Evolutionary conservation across 1,140 invertebrate species (phyloP).

Genomic region (Notospermus geniculatus): DNA sequence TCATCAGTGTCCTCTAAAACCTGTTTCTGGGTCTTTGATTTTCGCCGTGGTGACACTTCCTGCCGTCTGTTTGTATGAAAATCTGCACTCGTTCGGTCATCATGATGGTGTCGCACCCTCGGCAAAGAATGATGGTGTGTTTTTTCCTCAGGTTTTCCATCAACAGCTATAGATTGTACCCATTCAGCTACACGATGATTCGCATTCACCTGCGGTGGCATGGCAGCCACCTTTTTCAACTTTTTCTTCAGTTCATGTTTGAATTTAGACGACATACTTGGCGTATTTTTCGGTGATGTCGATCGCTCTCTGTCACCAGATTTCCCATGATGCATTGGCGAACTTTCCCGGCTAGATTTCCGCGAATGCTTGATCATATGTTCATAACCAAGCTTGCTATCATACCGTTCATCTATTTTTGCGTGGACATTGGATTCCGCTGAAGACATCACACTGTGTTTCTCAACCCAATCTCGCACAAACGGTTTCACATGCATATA

Average conservation of each 20-base stretch:
- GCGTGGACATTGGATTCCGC: background rate
- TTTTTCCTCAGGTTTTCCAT: conserved; percentile 15
- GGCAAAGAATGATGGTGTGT: conserved; percentile 4
- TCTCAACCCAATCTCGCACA: conserved; percentile 48
- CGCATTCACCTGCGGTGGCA: conserved; percentile 1
- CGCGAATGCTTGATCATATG: background rate
- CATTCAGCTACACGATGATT: conserved; percentile 40
- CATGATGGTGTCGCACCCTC: conserved; percentile 5
- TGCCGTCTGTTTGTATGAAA: background rate
- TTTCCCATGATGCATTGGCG: conserved; percentile 8
- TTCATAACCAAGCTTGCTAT: conserved; percentile 5
- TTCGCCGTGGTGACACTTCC: conserved; percentile 4
- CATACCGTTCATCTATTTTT: background rate
- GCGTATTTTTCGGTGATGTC: conserved; percentile 2
- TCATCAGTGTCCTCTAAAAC: too few relatives aligned
- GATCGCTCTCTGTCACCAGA: background rate
- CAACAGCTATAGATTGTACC: conserved; percentile 42
- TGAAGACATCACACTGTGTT: conserved; percentile 27
- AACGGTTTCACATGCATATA: conserved; percentile 37
- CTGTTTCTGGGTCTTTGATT: background rate
- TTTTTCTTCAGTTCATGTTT: conserved; percentile 4
- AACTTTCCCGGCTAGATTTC: conserved; percentile 4
- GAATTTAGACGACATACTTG: conserved; percentile 2
- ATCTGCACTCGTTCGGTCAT: background rate
- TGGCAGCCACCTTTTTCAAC: background rate